Evolutionary conservation across 2,113 vertebrate genomes (phyloP).

Genomic region (Ascaphus truei): DNA sequence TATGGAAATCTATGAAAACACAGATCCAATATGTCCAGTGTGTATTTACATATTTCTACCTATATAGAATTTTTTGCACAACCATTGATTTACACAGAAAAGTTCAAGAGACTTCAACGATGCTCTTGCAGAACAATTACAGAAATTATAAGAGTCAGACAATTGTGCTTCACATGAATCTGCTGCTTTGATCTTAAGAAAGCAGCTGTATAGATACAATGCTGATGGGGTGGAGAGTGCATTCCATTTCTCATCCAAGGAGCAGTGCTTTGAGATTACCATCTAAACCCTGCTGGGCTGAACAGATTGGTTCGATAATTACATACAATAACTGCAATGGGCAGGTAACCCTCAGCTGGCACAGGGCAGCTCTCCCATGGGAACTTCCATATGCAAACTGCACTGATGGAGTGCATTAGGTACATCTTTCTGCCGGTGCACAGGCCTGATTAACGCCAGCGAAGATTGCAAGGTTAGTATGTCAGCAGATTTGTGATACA

Average conservation of each 20-base stretch:
- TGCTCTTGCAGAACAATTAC: not conserved
- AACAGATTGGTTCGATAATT: constrained; percentile 99
- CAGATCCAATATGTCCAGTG: too few relatives aligned
- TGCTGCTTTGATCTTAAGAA: not conserved
- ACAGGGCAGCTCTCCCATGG: constrained; percentile 84
- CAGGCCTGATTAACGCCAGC: constrained; percentile 77
- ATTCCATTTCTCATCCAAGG: constrained; percentile 74
- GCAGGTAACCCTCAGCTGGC: constrained; percentile 91
- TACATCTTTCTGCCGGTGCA: constrained; percentile 68
- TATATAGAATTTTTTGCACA: not conserved
- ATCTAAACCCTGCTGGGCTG: constrained; percentile 89
- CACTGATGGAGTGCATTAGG: constrained; percentile 75
- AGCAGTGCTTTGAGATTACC: constrained; percentile 90
- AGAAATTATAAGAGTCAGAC: not conserved
- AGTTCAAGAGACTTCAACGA: not conserved
- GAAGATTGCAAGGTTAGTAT: constrained; percentile 76
- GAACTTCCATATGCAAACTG: constrained; percentile 89
- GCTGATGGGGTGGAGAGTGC: constrained; percentile 53
- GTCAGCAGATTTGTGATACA: constrained; percentile 87
- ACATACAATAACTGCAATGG: constrained; percentile 92
- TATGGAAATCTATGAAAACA: too few relatives aligned
- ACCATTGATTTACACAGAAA: not conserved
- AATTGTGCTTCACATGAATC: not conserved
- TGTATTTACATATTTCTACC: not conserved
- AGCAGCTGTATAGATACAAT: constrained; percentile 24